phyloP scores from a whole-genome alignment of 2,888 invertebrate species.

The Erpobdella octoculata region DNA sequence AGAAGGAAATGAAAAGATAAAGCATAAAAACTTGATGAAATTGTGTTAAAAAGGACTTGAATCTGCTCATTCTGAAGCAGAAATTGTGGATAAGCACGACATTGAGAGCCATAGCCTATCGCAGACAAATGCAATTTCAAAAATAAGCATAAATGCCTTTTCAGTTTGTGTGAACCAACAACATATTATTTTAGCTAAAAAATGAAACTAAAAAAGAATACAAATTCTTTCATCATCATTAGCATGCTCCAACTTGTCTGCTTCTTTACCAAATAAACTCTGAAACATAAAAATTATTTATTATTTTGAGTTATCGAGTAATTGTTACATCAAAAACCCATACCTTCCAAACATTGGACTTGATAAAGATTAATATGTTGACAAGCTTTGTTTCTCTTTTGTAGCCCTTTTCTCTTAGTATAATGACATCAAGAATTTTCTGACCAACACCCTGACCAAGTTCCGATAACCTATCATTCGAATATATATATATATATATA shows the following conservation, averaged over 20 bases:
- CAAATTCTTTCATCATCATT: slow-evolving; percentile 94
- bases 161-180: background rate
- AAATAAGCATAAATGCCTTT: background rate
- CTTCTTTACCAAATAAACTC: slow-evolving; percentile 92
- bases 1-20: too few species aligned
- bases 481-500: background rate
- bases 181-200: too few species aligned
- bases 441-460: slow-evolving; percentile 90
- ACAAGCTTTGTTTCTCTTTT: slow-evolving; percentile 89
- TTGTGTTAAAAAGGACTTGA: too few species aligned
- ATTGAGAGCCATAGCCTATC: too few species aligned
- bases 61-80: too few species aligned
- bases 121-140: too few species aligned
- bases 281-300: slow-evolving; percentile 53
- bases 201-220: slow-evolving; percentile 49
- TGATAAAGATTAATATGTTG: slow-evolving; percentile 87
- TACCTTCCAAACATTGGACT: slow-evolving; percentile 93
- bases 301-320: background rate
- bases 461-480: slow-evolving; percentile 70
- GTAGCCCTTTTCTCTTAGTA: slow-evolving; percentile 82
- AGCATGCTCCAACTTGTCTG: slow-evolving; percentile 93
- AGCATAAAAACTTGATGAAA: too few species aligned
- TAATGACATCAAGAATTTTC: slow-evolving; percentile 82
- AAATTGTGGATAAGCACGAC: too few species aligned
- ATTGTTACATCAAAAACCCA: slow-evolving; percentile 27